Conservation (phyloP, 92 coral and sea anemone genomes). For the Umimayanthus chanpuru region DNA sequence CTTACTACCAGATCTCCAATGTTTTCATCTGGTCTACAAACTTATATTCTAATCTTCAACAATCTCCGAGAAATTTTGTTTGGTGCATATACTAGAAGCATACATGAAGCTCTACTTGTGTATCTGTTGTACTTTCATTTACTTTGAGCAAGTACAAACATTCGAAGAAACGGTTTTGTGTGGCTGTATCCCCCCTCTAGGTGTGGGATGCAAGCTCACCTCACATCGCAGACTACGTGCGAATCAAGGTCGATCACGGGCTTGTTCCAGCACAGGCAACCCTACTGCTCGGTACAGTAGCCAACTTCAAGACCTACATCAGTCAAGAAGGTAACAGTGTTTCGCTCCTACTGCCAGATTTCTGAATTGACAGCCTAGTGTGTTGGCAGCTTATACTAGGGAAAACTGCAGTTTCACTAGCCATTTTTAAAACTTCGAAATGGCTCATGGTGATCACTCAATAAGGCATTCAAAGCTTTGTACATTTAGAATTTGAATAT, state of each 20-base stretch:
- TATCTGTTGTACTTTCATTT: neutral
- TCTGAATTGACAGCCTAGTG: neutral
- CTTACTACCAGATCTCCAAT: too few relatives aligned
- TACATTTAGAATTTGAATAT: too few relatives aligned
- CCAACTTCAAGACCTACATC: conserved; percentile 81
- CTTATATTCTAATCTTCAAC: neutral
- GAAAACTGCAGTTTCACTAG: neutral
- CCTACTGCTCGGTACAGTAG: conserved; percentile 78
- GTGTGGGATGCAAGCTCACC: conserved; percentile 93
- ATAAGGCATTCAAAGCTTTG: too few relatives aligned
- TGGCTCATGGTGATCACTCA: too few relatives aligned
- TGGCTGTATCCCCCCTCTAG: conserved; percentile 32
- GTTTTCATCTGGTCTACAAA: neutral
- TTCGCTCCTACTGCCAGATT: neutral
- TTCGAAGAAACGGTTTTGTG: neutral
- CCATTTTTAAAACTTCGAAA: too few relatives aligned
- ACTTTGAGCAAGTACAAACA: neutral
- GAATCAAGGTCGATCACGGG: conserved; percentile 83
- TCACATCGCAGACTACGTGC: conserved; percentile 87
- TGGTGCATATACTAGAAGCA: neutral
- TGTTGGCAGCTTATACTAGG: neutral
- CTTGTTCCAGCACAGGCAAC: conserved; percentile 80
- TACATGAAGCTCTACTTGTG: neutral
- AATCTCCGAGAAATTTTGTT: neutral
- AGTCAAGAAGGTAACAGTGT: conserved; percentile 83